phyloP scores from a whole-genome alignment of 2,797 vertebrate genomes.

The Typhlichthys subterraneus region DNA sequence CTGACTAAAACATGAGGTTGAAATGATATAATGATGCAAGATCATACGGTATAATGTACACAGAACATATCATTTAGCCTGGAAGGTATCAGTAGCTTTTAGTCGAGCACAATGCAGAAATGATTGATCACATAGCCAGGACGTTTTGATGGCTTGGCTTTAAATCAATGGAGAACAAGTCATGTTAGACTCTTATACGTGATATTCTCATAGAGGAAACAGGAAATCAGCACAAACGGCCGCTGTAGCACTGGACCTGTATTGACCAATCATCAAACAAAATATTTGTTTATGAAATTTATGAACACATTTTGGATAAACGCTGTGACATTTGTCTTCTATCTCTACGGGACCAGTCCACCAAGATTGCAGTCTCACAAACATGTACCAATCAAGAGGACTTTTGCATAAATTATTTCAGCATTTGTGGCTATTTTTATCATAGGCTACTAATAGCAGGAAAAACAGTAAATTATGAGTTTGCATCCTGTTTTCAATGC shows the following conservation, averaged over 20 bases:
- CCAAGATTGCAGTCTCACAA: constrained; percentile 27
- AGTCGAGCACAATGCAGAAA: constrained; percentile 16
- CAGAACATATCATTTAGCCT: background rate
- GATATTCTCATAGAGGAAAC: constrained; percentile 34
- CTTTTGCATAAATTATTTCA: constrained; percentile 19
- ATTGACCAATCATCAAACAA: constrained; percentile 29
- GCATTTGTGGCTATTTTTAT: no score
- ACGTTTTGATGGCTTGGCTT: constrained; percentile 41
- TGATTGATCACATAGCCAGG: constrained; percentile 58
- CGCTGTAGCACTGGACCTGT: constrained; percentile 13
- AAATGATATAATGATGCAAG: no score
- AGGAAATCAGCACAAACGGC: constrained; percentile 27
- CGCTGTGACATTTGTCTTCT: constrained; percentile 40
- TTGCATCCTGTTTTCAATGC: no score
- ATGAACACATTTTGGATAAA: constrained; percentile 30
- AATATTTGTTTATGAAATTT: constrained; percentile 1
- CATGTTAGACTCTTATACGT: constrained; percentile 44
- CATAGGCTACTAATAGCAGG: no score
- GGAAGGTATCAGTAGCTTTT: constrained; percentile 26
- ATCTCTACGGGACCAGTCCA: constrained; percentile 40
- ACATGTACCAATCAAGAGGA: constrained; percentile 40
- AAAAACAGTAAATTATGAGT: no score
- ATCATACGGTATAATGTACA: background rate
- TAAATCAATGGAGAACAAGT: constrained; percentile 61
- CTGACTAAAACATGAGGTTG: no score